Percentiles rank a stretch among this genome's conserved stretches.
phyloP scores from a whole-genome alignment of 2,888 invertebrate genomes.

The Amphiduros pacificus region DNA sequence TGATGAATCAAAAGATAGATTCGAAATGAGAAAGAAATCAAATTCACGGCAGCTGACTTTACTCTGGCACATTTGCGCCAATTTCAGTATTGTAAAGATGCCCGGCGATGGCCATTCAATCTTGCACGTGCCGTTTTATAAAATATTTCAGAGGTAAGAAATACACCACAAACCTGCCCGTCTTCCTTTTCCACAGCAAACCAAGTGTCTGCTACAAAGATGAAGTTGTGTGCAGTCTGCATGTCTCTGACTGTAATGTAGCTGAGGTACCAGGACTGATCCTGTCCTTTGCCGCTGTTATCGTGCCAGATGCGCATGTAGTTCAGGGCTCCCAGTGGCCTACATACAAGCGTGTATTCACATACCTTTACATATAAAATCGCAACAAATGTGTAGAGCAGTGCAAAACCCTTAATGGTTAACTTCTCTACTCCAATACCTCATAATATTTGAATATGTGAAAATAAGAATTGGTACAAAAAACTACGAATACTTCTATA shows the following conservation, averaged over 20 bases:
- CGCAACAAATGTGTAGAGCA: conserved; percentile 12
- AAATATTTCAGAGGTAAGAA: too few species aligned
- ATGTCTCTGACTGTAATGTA: conserved; percentile 61
- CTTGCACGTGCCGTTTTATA: too few species aligned
- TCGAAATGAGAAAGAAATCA: too few species aligned
- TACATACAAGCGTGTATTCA: conserved; percentile 61
- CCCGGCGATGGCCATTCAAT: too few species aligned
- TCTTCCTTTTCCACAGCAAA: conserved; percentile 63
- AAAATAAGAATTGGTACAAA: too few species aligned
- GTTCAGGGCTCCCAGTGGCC: conserved; percentile 60
- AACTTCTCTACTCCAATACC: too few species aligned
- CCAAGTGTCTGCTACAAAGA: conserved; percentile 62
- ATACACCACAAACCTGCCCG: conserved; percentile 62
- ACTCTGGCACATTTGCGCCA: too few species aligned
- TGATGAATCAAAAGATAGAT: too few species aligned
- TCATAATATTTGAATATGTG: too few species aligned
- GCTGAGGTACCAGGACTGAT: conserved; percentile 61
- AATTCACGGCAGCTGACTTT: too few species aligned
- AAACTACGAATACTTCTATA: too few species aligned
- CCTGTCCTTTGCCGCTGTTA: conserved; percentile 60
- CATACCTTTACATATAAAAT: conserved; percentile 62
- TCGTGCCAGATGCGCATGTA: conserved; percentile 63
- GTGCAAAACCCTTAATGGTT: background rate
- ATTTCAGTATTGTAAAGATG: too few species aligned
- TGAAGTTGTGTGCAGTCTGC: conserved; percentile 60